These are phyloP conservation scores for Caiman crocodilus DNA, from an alignment of 2,797 vertebrate species.

Conservation along the genomic window DNA sequence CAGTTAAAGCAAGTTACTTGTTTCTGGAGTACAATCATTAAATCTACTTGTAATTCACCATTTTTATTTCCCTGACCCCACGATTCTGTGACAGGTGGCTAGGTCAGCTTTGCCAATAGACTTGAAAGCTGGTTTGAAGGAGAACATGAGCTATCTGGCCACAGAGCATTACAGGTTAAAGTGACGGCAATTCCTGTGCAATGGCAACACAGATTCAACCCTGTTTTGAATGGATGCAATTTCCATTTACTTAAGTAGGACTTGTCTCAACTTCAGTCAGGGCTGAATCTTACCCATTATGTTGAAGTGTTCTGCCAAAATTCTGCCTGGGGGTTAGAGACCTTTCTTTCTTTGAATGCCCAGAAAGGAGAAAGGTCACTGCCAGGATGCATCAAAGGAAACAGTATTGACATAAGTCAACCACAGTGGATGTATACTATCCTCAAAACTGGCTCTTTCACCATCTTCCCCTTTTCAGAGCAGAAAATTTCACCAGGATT, in stretches of 20 bases:
- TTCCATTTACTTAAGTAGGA: background rate
- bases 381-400: background rate
- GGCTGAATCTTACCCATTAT: background rate
- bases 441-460: background rate
- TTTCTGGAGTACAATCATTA: background rate
- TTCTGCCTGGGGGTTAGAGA: background rate
- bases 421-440: background rate
- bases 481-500: background rate
- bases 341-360: background rate
- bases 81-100: too few species aligned
- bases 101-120: background rate
- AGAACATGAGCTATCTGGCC: too few species aligned
- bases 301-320: background rate
- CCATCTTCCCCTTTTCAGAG: background rate
- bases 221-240: background rate
- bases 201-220: background rate
- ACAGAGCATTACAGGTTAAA: background rate
- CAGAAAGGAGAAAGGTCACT: background rate
- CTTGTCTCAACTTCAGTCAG: background rate
- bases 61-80: background rate
- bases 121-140: background rate
- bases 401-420: background rate
- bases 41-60: background rate
- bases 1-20: background rate
- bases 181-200: background rate